Base-by-base conservation (phyloP, 2,113 vertebrate species). In the Acanthochromis polyacanthus region DNA sequence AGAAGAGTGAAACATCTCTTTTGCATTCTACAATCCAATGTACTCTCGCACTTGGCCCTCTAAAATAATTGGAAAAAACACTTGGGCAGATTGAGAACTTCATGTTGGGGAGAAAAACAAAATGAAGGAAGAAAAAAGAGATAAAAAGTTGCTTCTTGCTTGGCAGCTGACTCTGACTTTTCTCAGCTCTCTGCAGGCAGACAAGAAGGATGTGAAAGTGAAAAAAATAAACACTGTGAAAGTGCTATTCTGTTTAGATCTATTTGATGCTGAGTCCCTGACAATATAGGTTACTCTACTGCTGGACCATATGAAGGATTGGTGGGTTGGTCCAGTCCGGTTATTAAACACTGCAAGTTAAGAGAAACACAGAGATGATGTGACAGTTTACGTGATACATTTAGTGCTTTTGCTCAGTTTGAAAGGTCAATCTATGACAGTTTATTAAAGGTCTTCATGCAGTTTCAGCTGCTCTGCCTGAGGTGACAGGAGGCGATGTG, bases 1-100 rank as follows among this genome's bases (percentile, higher is more conserved):
- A 53, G 4, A 57, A 73, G 55, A 55, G 68, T 50, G 16, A 56
- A 15, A 56, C 78, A 32, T 70, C 65, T 75, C 9, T 23, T 75
- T 65, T 50, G 19, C 32, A 36, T 58, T 65, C 36, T 30, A 40
- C 17, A 36, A 22, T 53, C n/a, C 58, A 0, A 1, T 68, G 43
- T 40, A 4, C 23, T n/a, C 38, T 55, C 19, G 23, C 20, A 59
- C 22, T 3, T 22, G 0, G 25, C 32, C 1, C 1, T 52, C 52
- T 32, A 11, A 48, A 36, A 32, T 3, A 53, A 53, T 3, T 22
- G 16, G 3, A 45, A 4, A 58, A 5, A 62, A 56, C 51, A 46
- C 52, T 68, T 20, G 2, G 10, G 36, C 32, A 9, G 22, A 73
- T 48, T 36, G 12, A 55, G 1, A 66, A 20, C 36, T 22, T 59